Conservation (phyloP, 2,113 vertebrate species). For the Pelodiscus sinensis region DNA sequence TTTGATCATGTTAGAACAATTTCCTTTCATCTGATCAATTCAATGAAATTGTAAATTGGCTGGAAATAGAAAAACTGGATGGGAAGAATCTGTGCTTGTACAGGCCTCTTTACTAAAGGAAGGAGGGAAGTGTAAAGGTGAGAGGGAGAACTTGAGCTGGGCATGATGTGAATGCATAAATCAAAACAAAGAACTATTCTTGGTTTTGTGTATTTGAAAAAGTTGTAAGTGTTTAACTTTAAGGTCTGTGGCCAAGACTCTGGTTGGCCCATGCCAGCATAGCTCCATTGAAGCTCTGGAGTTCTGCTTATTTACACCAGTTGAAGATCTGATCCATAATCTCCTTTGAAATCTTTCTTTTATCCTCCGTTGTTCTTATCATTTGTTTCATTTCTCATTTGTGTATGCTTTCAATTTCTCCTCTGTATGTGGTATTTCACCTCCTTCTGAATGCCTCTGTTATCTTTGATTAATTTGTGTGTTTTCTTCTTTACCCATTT, state of each 20-base stretch:
- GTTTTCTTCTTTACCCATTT: no score
- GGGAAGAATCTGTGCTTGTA: background rate
- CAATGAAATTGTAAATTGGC: background rate
- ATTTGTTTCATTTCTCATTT: background rate
- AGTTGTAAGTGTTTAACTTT: background rate
- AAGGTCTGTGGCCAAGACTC: background rate
- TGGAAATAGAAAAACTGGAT: background rate
- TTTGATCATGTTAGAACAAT: background rate
- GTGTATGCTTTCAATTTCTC: background rate
- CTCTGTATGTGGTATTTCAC: background rate
- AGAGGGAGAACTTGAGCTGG: background rate
- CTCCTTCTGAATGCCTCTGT: background rate
- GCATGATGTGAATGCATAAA: background rate
- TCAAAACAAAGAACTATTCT: background rate
- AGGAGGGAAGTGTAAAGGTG: background rate
- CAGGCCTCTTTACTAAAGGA: background rate
- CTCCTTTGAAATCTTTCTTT: background rate
- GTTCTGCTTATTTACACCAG: background rate
- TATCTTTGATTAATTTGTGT: background rate
- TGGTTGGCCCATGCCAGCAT: background rate
- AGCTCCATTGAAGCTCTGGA: background rate
- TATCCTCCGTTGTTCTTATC: background rate
- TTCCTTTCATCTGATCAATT: background rate
- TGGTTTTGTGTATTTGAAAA: background rate
- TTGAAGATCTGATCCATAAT: background rate